These are phyloP conservation scores for Oreochromis tanganicae DNA, from an alignment of 2,113 vertebrate species.

Conservation along the genomic window DNA sequence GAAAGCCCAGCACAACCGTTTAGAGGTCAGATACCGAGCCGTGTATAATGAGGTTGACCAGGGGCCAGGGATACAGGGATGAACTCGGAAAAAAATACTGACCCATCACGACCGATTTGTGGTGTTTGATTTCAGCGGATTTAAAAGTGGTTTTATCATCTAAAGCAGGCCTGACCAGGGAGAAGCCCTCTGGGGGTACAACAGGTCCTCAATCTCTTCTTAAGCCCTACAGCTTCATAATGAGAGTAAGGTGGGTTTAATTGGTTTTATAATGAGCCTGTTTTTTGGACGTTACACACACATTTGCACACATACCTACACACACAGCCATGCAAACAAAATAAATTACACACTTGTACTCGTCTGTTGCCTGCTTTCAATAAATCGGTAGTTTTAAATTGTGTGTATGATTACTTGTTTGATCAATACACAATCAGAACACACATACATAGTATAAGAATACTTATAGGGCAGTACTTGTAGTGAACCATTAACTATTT, in stretches of 20 bases:
- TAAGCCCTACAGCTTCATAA: constrained; percentile 53
- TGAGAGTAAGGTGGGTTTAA: constrained; percentile 59
- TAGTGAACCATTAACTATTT: not conserved
- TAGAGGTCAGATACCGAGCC: not conserved
- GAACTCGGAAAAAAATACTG: constrained; percentile 13
- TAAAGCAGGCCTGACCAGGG: constrained; percentile 45
- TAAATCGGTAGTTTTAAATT: not conserved
- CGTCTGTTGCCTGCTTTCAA: not conserved
- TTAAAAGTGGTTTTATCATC: constrained; percentile 41
- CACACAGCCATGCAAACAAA: constrained; percentile 9
- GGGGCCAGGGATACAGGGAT: not conserved
- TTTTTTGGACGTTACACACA: constrained; percentile 40
- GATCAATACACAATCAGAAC: not conserved
- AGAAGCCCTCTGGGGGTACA: constrained; percentile 32
- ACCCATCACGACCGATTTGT: not conserved
- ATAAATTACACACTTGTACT: not conserved
- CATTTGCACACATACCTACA: not conserved
- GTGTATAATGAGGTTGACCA: not conserved
- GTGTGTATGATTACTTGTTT: not conserved
- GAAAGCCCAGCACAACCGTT: not conserved
- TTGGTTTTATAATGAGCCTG: constrained; percentile 67
- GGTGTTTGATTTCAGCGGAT: constrained; percentile 42
- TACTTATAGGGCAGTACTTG: not conserved
- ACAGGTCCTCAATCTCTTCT: constrained; percentile 56
- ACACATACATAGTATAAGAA: not conserved